Evolutionary conservation across 2,113 vertebrate genomes (phyloP).

Genomic region (Empidonax traillii): DNA sequence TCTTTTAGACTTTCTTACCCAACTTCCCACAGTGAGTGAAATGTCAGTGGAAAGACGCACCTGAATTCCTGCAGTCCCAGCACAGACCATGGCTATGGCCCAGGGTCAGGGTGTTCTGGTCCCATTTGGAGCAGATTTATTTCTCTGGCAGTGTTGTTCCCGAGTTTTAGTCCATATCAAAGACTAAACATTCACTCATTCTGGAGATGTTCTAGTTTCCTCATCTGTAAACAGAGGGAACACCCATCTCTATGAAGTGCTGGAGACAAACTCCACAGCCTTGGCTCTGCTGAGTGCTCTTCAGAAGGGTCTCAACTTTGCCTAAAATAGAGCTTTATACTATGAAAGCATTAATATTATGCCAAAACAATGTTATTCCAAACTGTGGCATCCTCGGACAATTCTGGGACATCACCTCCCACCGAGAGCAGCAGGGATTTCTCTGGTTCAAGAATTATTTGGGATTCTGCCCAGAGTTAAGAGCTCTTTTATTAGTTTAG

Average conservation of each 20-base stretch:
- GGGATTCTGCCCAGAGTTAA: background rate
- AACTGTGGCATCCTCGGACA: background rate
- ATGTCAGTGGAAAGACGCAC: background rate
- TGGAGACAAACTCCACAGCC: background rate
- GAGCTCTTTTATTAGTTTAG: background rate
- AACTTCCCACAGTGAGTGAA: accelerated
- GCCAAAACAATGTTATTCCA: background rate
- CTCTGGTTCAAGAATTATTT: background rate
- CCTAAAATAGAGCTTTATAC: background rate
- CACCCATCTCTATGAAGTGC: background rate
- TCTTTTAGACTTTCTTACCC: background rate
- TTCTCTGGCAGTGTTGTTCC: background rate
- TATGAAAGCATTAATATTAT: background rate
- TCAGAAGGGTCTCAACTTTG: background rate
- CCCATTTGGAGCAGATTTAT: background rate
- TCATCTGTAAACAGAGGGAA: background rate
- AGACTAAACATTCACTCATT: background rate
- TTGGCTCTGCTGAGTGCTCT: background rate
- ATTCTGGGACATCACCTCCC: background rate
- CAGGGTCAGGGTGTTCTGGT: background rate
- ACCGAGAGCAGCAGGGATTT: background rate
- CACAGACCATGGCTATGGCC: background rate
- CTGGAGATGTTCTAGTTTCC: background rate
- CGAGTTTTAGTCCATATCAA: background rate
- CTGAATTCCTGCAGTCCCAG: background rate